Conservation (phyloP, 2,113 vertebrate species). For the Thalassarche chlororhynchos region DNA sequence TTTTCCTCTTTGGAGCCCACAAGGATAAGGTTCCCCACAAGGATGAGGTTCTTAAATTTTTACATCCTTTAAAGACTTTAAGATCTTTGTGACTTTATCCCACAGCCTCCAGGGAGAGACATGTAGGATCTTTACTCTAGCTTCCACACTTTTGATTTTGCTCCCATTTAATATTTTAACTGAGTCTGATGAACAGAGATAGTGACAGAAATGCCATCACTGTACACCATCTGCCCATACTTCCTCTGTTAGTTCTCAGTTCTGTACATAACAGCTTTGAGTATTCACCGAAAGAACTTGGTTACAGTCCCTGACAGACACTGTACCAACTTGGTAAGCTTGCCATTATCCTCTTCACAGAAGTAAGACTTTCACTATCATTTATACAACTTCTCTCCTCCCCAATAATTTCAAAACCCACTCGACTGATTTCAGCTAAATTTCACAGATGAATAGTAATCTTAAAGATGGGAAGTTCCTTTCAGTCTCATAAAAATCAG, state of each 20-base stretch:
- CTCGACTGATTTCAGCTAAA: not conserved
- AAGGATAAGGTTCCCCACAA: not conserved
- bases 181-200: not conserved
- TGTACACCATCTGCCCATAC: not conserved
- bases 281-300: not conserved
- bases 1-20: not conserved
- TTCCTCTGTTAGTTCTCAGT: not conserved
- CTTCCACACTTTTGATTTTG: not conserved
- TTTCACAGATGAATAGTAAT: not conserved
- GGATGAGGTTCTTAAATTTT: not conserved
- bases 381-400: not conserved
- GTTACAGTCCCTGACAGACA: not conserved
- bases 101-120: not conserved
- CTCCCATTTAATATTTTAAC: not conserved
- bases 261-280: not conserved
- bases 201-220: not conserved
- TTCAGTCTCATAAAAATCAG: not conserved
- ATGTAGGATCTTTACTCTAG: not conserved
- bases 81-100: not conserved
- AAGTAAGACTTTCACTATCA: not conserved
- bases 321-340: not conserved
- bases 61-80: not conserved
- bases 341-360: not conserved
- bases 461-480: not conserved
- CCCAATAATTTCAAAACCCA: not conserved